Evolutionary conservation across 2,113 vertebrate genomes (phyloP), one percentile per base, ranked within the genome.

Genomic region (Istiophorus platypterus): DNA sequence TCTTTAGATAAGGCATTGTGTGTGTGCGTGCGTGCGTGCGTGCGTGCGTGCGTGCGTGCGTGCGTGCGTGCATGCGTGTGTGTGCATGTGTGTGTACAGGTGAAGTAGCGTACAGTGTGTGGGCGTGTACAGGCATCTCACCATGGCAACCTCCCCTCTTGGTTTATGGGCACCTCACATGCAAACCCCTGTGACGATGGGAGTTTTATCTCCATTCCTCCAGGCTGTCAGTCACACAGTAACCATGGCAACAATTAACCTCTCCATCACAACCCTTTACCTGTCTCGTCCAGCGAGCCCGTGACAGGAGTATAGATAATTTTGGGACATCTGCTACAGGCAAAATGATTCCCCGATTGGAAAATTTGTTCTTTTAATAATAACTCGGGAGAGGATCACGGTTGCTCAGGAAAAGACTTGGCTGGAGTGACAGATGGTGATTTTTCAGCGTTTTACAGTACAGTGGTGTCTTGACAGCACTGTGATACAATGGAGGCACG

Each of bases 381-480:
- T 2, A 80, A 67, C 31, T 24, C 13, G 1, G 2, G 13, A 13
- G 52, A 47, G 66, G 65, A 59, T 72, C 24, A 0, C 22, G 37
- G 65, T 10, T 20, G 34, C 45, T 75, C 37, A n/a, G 65, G n/a
- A 72, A 13, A 29, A 39, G 56, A 52, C 78, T 49, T 37, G 74
- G 29, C 75, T 59, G 41, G 14, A 57, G 41, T 73, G 80, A 78
- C 89, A 91, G 88, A 90, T 90, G 86, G 85, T 69, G 75, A 81
- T 81, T 85, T 76, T 82, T 78, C 68, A 57, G 52, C 11, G n/a
- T 81, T 88, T 91, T 86, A 71, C 82, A 80, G 81, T 78, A 70
- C 82, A 76, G 82, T 22, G 82, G 76, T 67, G 81, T 80, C 75
- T 52, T 82, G 89, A 91, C 91, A 81, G 91, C 78, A 6, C 71